A percentile compares a stretch with the other conserved stretches of the same genome.
phyloP scores from a whole-genome alignment of 2,888 invertebrate genomes.

The Leistus spinibarbis region DNA sequence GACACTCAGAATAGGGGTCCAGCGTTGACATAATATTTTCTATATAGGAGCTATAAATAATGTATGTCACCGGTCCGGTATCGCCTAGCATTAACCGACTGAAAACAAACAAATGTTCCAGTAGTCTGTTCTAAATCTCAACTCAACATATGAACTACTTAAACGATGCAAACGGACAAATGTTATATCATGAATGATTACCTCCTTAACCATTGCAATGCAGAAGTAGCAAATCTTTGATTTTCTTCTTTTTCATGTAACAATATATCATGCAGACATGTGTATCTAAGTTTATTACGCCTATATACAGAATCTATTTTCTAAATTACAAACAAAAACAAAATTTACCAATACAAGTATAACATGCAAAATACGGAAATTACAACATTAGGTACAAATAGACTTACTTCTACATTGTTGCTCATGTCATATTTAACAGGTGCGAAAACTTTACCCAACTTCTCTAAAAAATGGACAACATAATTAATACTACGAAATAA shows the following conservation, averaged over 20 bases:
- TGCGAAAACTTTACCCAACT: constrained; percentile 74
- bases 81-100: too few species aligned
- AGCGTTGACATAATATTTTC: too few species aligned
- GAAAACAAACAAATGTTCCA: too few species aligned
- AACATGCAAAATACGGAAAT: too few species aligned
- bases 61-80: too few species aligned
- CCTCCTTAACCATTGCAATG: constrained; percentile 79
- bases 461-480: constrained; percentile 62
- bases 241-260: constrained; percentile 64
- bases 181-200: constrained; percentile 48
- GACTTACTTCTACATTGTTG: constrained; percentile 74
- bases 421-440: constrained; percentile 79
- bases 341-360: not conserved
- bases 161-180: not conserved
- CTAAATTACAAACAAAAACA: constrained; percentile 54
- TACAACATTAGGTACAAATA: too few species aligned
- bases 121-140: not conserved
- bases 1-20: too few species aligned
- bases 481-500: constrained; percentile 29
- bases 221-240: constrained; percentile 63
- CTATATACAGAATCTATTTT: constrained; percentile 66
- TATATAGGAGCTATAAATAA: too few species aligned
- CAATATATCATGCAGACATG: constrained; percentile 73
- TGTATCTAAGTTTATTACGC: constrained; percentile 60
- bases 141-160: constrained; percentile 5